Conservation (phyloP, 2,797 vertebrate genomes). For the Odontamblyopus lacepedii region DNA sequence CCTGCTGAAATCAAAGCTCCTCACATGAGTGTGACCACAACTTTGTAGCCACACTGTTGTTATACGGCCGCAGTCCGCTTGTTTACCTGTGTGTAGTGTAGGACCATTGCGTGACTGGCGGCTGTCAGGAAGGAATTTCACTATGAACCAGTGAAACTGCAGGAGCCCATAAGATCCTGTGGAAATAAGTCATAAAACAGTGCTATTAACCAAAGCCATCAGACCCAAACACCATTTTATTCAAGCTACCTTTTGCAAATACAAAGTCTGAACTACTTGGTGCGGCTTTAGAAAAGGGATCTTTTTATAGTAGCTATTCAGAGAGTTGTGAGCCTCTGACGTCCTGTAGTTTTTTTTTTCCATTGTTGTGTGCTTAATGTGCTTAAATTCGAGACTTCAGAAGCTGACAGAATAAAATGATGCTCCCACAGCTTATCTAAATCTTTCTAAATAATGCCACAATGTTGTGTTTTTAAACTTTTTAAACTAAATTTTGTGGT, state of each 20-base stretch:
- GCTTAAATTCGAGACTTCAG: constrained; percentile 11
- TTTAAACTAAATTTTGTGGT: no score
- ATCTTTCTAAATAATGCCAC: not conserved
- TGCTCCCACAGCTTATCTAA: not conserved
- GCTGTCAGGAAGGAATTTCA: constrained; percentile 67
- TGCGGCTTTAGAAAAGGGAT: constrained; percentile 18
- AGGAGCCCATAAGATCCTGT: constrained; percentile 57
- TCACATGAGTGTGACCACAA: not conserved
- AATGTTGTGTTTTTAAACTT: no score
- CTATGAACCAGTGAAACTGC: constrained; percentile 69
- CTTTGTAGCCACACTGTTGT: not conserved
- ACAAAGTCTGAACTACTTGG: not conserved
- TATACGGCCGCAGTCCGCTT: constrained; percentile 22
- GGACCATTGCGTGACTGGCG: constrained; percentile 62
- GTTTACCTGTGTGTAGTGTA: constrained; percentile 43
- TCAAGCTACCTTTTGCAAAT: constrained; percentile 22
- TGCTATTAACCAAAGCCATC: constrained; percentile 52
- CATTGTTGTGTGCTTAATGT: constrained; percentile 7
- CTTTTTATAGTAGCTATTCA: constrained; percentile 20
- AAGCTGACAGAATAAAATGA: constrained; percentile 2
- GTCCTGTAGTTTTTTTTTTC: constrained; percentile 27
- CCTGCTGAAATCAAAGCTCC: not conserved
- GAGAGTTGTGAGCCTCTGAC: constrained; percentile 21
- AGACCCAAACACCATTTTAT: constrained; percentile 29
- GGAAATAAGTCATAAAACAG: constrained; percentile 63